phyloP scores from a whole-genome alignment of 1,140 invertebrate species.

The Cyrtorhinus lividipennis region DNA sequence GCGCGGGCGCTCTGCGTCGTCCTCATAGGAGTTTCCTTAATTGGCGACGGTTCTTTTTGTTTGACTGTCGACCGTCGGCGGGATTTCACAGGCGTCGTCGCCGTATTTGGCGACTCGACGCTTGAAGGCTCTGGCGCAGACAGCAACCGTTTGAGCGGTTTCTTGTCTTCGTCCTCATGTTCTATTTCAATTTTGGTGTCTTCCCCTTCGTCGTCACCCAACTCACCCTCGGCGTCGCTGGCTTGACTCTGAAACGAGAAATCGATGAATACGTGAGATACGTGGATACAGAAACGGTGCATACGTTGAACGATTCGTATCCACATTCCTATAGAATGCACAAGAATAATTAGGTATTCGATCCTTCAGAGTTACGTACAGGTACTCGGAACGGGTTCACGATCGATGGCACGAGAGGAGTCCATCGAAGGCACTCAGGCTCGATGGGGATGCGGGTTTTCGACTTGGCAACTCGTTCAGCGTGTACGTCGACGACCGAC shows the following conservation, averaged over 20 bases:
- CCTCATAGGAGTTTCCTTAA: background rate
- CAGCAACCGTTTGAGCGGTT: background rate
- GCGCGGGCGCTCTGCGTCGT: background rate
- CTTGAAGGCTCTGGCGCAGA: background rate
- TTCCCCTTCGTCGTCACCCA: conserved; percentile 22
- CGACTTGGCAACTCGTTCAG: conserved; percentile 50
- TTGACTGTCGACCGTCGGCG: background rate
- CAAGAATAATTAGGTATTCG: too few species aligned
- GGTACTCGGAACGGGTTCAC: conserved; percentile 29
- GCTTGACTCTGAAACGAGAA: conserved; percentile 23
- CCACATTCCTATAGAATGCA: too few species aligned
- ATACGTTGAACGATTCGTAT: too few species aligned
- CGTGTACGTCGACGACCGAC: conserved; percentile 61
- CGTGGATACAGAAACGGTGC: too few species aligned
- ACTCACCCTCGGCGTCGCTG: conserved; percentile 27
- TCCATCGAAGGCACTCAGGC: conserved; percentile 83
- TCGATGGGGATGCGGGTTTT: conserved; percentile 63
- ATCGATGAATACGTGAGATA: background rate
- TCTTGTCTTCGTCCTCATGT: too few species aligned
- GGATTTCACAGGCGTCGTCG: background rate
- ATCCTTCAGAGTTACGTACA: too few species aligned
- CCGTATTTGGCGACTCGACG: background rate
- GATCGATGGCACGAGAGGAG: conserved; percentile 57
- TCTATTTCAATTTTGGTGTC: conserved; percentile 15
- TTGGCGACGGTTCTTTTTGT: background rate